These are phyloP conservation scores for Chrysodeixis includens DNA, from an alignment of 2,888 invertebrate species.

Conservation along the genomic window DNA sequence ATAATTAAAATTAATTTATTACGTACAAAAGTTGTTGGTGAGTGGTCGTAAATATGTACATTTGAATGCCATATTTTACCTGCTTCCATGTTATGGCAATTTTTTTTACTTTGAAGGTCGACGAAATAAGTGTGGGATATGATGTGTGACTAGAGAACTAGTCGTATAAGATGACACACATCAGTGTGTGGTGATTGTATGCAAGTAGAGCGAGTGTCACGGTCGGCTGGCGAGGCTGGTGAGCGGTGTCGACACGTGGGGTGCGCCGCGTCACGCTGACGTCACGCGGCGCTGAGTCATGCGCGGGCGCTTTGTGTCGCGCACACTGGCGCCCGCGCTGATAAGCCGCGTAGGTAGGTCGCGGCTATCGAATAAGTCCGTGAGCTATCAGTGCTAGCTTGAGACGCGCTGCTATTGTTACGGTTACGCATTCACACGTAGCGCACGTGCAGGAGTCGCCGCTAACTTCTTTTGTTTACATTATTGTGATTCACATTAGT, in stretches of 20 bases:
- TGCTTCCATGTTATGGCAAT: no score
- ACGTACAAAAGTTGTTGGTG: no score
- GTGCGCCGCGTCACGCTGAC: constrained; percentile 35
- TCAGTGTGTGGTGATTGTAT: constrained; percentile 9
- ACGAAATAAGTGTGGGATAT: no score
- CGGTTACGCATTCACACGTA: constrained; percentile 16
- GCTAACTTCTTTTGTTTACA: constrained; percentile 24
- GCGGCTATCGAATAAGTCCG: constrained; percentile 7
- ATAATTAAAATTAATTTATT: no score
- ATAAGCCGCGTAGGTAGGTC: constrained; percentile 8
- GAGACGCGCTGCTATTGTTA: constrained; percentile 16
- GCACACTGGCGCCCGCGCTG: constrained; percentile 7
- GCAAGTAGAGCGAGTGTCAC: constrained; percentile 26
- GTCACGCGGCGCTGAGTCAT: constrained; percentile 45
- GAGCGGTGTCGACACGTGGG: neutral
- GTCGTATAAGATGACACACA: neutral
- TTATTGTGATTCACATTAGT: constrained; percentile 14
- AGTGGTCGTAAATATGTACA: no score
- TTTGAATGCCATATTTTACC: no score
- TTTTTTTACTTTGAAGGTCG: no score
- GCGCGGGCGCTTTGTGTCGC: constrained; percentile 19
- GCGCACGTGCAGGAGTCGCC: constrained; percentile 12
- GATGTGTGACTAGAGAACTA: neutral
- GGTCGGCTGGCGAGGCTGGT: constrained; percentile 15
- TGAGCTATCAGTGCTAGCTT: constrained; percentile 8